Percentiles rank a stretch among this genome's conserved stretches.
phyloP scores from a whole-genome alignment of 2,888 invertebrate genomes.

The Callyntrura guangdongensis region DNA sequence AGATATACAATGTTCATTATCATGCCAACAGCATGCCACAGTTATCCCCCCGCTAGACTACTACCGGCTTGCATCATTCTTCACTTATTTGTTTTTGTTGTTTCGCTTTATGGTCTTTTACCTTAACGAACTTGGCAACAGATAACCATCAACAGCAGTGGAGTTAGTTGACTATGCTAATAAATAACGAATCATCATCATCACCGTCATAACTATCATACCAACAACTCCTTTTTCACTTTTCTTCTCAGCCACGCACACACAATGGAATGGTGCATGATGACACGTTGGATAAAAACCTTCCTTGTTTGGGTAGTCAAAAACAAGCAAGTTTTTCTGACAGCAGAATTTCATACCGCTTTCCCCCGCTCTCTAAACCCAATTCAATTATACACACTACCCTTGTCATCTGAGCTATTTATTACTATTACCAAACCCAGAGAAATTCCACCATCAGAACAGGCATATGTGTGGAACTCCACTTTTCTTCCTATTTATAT shows the following conservation, averaged over 20 bases:
- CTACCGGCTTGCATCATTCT: background rate
- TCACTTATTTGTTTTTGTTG: slow-evolving; percentile 5
- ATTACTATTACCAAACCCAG: slow-evolving; percentile 22
- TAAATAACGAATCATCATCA: slow-evolving; percentile 30
- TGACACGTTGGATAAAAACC: background rate
- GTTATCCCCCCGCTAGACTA: background rate
- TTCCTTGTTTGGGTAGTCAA: background rate
- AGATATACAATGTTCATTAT: slow-evolving; percentile 20
- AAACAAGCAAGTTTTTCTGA: slow-evolving; percentile 18
- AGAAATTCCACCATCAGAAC: slow-evolving; percentile 1
- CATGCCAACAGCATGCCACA: background rate
- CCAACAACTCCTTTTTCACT: background rate
- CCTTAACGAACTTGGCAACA: background rate
- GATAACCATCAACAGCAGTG: background rate
- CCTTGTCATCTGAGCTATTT: slow-evolving; percentile 42
- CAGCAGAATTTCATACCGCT: slow-evolving; percentile 31
- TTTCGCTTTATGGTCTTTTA: background rate
- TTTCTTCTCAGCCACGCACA: background rate
- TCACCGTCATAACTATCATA: background rate
- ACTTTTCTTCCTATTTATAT: background rate
- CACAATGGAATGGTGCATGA: background rate
- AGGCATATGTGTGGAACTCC: background rate
- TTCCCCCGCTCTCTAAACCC: background rate
- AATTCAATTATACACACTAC: slow-evolving; percentile 46
- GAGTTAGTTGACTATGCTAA: slow-evolving; percentile 44